Conservation (phyloP, 2,888 invertebrate genomes). For the Xanthorhoe designata region DNA sequence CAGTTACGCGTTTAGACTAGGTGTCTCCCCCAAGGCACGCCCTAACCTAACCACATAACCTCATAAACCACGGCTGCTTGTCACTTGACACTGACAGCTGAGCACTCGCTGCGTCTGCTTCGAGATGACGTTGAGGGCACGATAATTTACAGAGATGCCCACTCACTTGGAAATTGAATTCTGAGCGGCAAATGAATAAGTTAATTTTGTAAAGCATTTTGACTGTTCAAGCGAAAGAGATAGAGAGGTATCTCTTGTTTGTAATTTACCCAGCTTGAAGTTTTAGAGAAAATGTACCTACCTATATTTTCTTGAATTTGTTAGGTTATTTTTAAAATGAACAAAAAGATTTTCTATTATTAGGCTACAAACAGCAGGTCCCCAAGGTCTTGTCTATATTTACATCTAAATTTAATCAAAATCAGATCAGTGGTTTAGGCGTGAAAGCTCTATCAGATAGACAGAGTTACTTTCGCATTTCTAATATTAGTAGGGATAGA, state of each 20-base stretch:
- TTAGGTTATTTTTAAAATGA: not conserved
- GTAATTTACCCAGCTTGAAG: not conserved
- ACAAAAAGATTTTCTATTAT: no score
- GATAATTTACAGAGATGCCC: slow-evolving; percentile 35
- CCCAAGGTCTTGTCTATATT: no score
- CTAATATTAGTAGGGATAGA: no score
- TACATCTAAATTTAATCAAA: no score
- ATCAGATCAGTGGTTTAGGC: no score
- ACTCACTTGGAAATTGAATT: slow-evolving; percentile 43
- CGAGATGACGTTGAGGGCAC: slow-evolving; percentile 39
- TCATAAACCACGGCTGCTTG: slow-evolving; percentile 26
- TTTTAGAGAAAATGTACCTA: not conserved
- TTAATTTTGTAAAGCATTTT: slow-evolving; percentile 8
- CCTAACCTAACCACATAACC: slow-evolving; percentile 10
- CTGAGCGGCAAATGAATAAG: slow-evolving; percentile 20
- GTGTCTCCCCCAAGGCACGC: not conserved
- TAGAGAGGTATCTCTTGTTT: not conserved
- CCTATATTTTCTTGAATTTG: not conserved
- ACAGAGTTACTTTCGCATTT: no score
- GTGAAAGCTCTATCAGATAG: no score
- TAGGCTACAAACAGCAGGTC: no score
- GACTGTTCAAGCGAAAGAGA: not conserved
- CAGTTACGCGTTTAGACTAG: not conserved
- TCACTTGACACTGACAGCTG: slow-evolving; percentile 33
- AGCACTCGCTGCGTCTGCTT: slow-evolving; percentile 28